Conservation (phyloP, 37 sponge, comb jelly and placozoan species). For the Aplysina aerophoba region DNA sequence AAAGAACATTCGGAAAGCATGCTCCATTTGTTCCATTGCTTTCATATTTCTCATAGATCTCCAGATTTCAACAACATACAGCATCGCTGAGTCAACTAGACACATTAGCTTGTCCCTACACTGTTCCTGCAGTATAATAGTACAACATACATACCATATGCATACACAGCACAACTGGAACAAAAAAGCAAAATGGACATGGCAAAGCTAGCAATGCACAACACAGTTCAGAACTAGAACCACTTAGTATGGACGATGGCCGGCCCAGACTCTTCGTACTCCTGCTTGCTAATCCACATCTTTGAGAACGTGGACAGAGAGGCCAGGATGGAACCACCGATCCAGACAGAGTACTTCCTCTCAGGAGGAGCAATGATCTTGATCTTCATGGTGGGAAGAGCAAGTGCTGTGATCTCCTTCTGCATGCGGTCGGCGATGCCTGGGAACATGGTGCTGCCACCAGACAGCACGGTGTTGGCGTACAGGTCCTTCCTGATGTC, state of each 20-base stretch:
- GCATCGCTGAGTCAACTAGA: too few species aligned
- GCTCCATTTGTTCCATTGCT: too few species aligned
- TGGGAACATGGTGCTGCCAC: slow-evolving; percentile 97
- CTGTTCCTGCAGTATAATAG: too few species aligned
- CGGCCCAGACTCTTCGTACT: slow-evolving; percentile 99
- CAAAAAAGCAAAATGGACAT: too few species aligned
- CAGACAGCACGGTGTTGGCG: slow-evolving; percentile 98
- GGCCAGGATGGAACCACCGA: slow-evolving; percentile 99
- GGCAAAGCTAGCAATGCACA: too few species aligned
- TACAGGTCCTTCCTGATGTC: slow-evolving; percentile 99
- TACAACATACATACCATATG: too few species aligned
- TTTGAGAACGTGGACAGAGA: slow-evolving; percentile 99
- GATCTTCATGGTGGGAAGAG: slow-evolving; percentile 98
- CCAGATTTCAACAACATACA: too few species aligned
- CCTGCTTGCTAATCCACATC: slow-evolving; percentile 99
- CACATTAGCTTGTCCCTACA: too few species aligned
- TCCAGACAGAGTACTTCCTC: slow-evolving; percentile 99
- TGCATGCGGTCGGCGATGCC: slow-evolving; percentile 98
- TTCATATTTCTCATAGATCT: too few species aligned
- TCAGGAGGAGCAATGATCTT: slow-evolving; percentile 99
- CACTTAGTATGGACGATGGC: slow-evolving; percentile 99
- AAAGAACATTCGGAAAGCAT: too few species aligned
- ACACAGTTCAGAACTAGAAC: too few species aligned
- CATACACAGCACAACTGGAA: too few species aligned
- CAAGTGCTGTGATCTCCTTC: slow-evolving; percentile 97